A percentile compares a stretch with the other conserved stretches of the same genome.
Evolutionary conservation across 2,888 invertebrate species (phyloP).

Genomic region (Eubasilissa splendida): DNA sequence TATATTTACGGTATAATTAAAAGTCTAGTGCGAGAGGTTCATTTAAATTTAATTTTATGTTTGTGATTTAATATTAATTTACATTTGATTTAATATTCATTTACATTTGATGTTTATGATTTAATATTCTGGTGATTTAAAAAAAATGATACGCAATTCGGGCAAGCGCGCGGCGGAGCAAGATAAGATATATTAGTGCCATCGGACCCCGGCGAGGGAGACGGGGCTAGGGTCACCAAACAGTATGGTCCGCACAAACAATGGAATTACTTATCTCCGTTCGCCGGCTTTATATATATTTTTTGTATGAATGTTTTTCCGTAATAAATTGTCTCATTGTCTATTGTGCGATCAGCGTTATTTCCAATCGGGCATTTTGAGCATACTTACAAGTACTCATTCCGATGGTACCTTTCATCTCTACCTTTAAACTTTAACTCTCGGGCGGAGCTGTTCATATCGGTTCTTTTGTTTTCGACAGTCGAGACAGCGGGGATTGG

Average conservation of each 20-base stretch:
- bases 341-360: slow-evolving; percentile 57
- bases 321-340: slow-evolving; percentile 59
- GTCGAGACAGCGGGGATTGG: slow-evolving; percentile 20
- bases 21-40: too few relatives aligned
- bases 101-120: too few relatives aligned
- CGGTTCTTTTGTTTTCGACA: slow-evolving; percentile 18
- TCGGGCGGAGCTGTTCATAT: slow-evolving; percentile 15
- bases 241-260: slow-evolving; percentile 56
- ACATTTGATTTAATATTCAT: too few relatives aligned
- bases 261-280: slow-evolving; percentile 57
- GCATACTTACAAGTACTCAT: slow-evolving; percentile 39
- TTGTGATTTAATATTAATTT: too few relatives aligned
- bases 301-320: slow-evolving; percentile 56
- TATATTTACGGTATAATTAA: too few relatives aligned
- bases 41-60: too few relatives aligned
- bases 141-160: too few relatives aligned
- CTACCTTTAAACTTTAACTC: slow-evolving; percentile 41
- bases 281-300: slow-evolving; percentile 50
- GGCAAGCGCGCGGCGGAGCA: too few relatives aligned
- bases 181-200: too few relatives aligned
- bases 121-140: too few relatives aligned
- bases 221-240: slow-evolving; percentile 46
- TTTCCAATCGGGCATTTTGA: slow-evolving; percentile 55
- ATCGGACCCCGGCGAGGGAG: neutral
- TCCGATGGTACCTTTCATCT: slow-evolving; percentile 26